A percentile compares a stretch with the other conserved stretches of the same genome.
These are phyloP conservation scores for Brachionus asplanchnoidis DNA, from an alignment of 1,140 invertebrate genomes.

Conservation along the genomic window DNA sequence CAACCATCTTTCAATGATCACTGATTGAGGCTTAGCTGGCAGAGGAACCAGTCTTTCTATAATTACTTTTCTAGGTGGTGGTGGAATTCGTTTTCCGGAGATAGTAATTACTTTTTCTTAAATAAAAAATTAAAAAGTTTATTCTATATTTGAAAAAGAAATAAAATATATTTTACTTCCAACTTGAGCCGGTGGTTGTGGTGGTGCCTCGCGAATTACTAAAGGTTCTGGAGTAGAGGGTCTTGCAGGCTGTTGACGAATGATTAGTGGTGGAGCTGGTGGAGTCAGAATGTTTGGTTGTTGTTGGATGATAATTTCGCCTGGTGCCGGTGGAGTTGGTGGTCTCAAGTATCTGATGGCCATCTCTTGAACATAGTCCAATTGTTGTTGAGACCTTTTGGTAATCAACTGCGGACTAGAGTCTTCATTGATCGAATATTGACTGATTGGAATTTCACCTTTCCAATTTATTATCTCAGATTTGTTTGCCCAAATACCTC, in stretches of 20 bases:
- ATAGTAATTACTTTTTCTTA: background rate
- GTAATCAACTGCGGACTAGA: background rate
- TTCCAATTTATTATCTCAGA: background rate
- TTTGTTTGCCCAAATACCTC: background rate
- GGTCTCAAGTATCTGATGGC: background rate
- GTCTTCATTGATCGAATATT: background rate
- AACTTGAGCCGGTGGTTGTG: background rate
- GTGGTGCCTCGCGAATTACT: background rate
- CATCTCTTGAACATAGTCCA: background rate
- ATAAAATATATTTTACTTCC: background rate
- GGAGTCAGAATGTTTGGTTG: background rate
- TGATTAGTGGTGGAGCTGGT: background rate
- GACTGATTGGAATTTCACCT: background rate
- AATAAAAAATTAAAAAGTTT: background rate
- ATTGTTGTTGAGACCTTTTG: background rate
- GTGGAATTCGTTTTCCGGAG: background rate
- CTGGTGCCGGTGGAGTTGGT: background rate
- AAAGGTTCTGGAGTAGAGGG: background rate
- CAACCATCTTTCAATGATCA: conserved; percentile 32
- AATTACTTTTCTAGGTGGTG: conserved; percentile 20
- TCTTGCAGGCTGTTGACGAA: background rate
- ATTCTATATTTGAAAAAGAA: background rate
- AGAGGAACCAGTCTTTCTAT: conserved; percentile 1
- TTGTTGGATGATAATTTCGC: background rate
- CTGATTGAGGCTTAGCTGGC: background rate